These are phyloP conservation scores for Chrysopilus asiliformis DNA, from an alignment of 2,888 invertebrate genomes.

Conservation along the genomic window DNA sequence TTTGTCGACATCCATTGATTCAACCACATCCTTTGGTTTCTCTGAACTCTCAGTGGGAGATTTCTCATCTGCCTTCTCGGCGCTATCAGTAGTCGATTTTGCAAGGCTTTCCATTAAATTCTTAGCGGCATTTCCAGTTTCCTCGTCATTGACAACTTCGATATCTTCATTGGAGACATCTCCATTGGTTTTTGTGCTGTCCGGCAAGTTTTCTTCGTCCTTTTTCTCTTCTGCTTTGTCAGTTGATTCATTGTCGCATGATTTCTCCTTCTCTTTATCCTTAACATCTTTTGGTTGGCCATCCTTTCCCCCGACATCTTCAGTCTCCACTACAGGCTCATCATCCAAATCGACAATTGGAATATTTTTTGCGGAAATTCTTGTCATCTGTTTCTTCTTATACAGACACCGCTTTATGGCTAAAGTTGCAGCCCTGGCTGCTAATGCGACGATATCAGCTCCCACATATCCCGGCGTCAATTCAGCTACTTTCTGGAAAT, in stretches of 20 bases:
- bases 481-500: conserved; percentile 59
- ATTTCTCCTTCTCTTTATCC: conserved; percentile 4
- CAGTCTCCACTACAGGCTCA: conserved; percentile 21
- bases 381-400: not conserved
- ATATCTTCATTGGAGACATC: not conserved
- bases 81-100: not conserved
- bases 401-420: conserved; percentile 69
- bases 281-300: not conserved
- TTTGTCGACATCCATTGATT: conserved; percentile 15
- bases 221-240: conserved; percentile 3
- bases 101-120: not conserved
- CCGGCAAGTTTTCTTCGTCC: not conserved
- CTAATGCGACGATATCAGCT: conserved; percentile 77
- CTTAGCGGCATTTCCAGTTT: not conserved
- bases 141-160: not conserved
- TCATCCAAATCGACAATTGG: conserved; percentile 32
- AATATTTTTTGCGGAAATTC: conserved; percentile 24
- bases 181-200: not conserved
- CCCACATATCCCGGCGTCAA: conserved; percentile 94
- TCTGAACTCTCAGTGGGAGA: not conserved
- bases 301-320: no score
- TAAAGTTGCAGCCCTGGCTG: conserved; percentile 75
- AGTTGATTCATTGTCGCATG: not conserved
- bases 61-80: not conserved
- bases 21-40: conserved; percentile 1